Evolutionary conservation across 1,140 invertebrate species (phyloP).

Genomic region (Trichonephila inaurata): DNA sequence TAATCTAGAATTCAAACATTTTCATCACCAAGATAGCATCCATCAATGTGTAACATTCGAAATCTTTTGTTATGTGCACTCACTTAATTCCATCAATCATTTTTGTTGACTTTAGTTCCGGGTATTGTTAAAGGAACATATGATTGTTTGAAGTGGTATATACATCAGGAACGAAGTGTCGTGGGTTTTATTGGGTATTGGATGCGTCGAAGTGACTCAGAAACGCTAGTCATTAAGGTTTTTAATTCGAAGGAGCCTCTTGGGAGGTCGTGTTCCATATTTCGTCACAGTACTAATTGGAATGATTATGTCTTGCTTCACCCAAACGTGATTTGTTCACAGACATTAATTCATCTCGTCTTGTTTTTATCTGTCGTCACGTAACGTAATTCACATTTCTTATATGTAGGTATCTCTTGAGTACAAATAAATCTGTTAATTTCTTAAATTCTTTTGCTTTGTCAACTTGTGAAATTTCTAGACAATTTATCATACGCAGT

Average conservation of each 20-base stretch:
- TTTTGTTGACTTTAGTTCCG: background rate
- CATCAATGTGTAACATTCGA: background rate
- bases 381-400: background rate
- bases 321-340: background rate
- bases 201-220: background rate
- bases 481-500: too few species aligned
- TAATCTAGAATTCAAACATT: too few species aligned
- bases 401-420: too few species aligned
- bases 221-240: background rate
- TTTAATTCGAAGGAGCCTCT: background rate
- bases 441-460: too few species aligned
- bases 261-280: background rate
- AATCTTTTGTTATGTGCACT: background rate
- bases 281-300: background rate
- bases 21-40: background rate
- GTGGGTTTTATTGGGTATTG: background rate
- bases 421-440: too few species aligned
- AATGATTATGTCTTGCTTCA: background rate
- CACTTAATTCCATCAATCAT: background rate
- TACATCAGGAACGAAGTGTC: background rate
- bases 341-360: background rate
- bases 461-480: too few species aligned
- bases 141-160: background rate
- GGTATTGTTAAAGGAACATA: conserved; percentile 1
- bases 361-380: background rate